Percentiles rank a stretch among this genome's conserved stretches.
Conservation (phyloP, 2,888 invertebrate genomes). For the Torymus tubicola region DNA sequence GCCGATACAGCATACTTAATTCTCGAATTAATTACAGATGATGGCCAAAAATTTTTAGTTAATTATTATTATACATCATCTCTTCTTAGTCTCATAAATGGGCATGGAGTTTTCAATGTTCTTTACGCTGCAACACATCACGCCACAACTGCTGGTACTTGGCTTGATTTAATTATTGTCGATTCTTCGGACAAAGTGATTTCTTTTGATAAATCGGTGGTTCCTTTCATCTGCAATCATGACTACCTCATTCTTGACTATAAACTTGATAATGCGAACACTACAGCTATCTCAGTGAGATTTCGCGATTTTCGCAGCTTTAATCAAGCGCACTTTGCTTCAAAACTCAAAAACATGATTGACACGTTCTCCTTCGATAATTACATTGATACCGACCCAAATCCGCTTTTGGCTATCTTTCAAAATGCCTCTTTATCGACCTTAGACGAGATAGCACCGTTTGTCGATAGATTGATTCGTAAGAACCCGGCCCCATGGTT, state of each 20-base stretch:
- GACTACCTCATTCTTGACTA: not conserved
- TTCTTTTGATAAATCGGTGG: not conserved
- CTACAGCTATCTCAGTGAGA: not conserved
- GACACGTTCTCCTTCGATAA: too few relatives aligned
- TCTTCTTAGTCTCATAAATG: not conserved
- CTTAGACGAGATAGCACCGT: too few relatives aligned
- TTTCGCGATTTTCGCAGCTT: not conserved
- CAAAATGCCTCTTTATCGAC: too few relatives aligned
- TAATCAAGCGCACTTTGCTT: not conserved
- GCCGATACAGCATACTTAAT: not conserved
- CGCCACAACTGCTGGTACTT: not conserved
- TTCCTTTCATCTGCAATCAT: slow-evolving; percentile 2
- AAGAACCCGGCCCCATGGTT: too few relatives aligned
- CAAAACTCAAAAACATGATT: too few relatives aligned
- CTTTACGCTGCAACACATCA: not conserved
- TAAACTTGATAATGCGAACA: not conserved
- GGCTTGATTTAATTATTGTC: not conserved
- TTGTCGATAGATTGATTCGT: too few relatives aligned
- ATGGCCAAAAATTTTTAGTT: not conserved
- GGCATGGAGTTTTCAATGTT: not conserved
- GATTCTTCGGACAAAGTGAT: not conserved
- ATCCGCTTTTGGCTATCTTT: too few relatives aligned
- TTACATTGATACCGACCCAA: too few relatives aligned
- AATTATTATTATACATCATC: not conserved
- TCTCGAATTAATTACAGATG: not conserved